These are phyloP conservation scores for Parazoanthus swiftii DNA, from an alignment of 92 coral and sea anemone genomes.

Conservation along the genomic window DNA sequence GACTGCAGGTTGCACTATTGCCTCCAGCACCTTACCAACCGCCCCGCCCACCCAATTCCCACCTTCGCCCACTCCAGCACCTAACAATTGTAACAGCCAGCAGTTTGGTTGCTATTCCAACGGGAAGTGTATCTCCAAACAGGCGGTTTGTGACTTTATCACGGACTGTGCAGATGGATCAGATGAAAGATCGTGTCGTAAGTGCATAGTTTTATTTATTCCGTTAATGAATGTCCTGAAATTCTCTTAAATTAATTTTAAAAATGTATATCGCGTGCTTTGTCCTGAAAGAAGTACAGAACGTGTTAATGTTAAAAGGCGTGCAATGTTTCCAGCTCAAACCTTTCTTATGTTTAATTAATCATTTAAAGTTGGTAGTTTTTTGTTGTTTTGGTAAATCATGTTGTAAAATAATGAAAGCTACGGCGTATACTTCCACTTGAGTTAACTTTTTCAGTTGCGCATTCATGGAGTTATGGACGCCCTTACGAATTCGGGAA, in stretches of 20 bases:
- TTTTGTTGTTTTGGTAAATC: too few relatives aligned
- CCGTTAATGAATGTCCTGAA: neutral
- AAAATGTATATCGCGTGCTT: neutral
- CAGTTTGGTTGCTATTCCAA: slow-evolving; percentile 87
- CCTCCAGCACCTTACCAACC: slow-evolving; percentile 67
- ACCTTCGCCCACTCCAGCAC: slow-evolving; percentile 75
- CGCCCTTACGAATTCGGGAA: neutral
- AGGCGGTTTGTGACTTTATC: slow-evolving; percentile 87
- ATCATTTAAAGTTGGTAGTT: too few relatives aligned
- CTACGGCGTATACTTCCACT: neutral
- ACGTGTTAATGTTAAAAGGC: too few relatives aligned
- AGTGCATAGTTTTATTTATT: slow-evolving; percentile 46
- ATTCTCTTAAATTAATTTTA: too few relatives aligned
- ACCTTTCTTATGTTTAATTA: too few relatives aligned
- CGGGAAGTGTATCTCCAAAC: slow-evolving; percentile 66
- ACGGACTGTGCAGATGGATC: slow-evolving; percentile 87
- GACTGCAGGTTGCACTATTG: slow-evolving; percentile 60
- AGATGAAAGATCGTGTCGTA: slow-evolving; percentile 93
- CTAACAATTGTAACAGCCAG: slow-evolving; percentile 73
- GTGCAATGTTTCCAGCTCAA: too few relatives aligned
- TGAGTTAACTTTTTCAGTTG: neutral
- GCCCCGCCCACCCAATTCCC: slow-evolving; percentile 74
- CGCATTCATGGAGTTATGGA: neutral
- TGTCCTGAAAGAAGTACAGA: neutral
- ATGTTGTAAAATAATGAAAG: neutral